Percentiles rank a stretch among this genome's conserved stretches.
Conservation (phyloP, 2,888 invertebrate species). For the Folsomia manolachei region DNA sequence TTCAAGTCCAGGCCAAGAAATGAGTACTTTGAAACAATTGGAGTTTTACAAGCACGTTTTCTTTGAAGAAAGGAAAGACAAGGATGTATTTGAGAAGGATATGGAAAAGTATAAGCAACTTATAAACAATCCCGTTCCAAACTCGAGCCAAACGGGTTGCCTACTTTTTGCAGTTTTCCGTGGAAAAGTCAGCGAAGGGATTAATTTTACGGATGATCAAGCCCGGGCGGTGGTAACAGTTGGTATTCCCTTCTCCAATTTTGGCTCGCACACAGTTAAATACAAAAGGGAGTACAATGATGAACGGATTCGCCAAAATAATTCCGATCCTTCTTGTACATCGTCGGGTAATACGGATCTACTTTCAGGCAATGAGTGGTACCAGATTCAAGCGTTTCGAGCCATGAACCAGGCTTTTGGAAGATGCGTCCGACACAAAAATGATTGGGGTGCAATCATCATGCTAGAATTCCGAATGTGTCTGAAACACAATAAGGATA, state of each 20-base stretch:
- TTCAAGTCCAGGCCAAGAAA: neutral
- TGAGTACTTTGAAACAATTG: slow-evolving; percentile 23
- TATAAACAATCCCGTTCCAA: slow-evolving; percentile 14
- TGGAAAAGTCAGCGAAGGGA: slow-evolving; percentile 46
- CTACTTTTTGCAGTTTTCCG: slow-evolving; percentile 44
- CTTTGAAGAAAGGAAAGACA: slow-evolving; percentile 30
- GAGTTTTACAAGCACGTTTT: slow-evolving; percentile 28
- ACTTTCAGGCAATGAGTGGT: slow-evolving; percentile 40
- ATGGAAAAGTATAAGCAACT: slow-evolving; percentile 27
- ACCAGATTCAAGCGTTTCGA: slow-evolving; percentile 39
- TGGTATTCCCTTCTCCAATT: slow-evolving; percentile 42
- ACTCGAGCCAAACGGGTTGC: slow-evolving; percentile 26
- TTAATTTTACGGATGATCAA: slow-evolving; percentile 47
- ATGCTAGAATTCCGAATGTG: slow-evolving; percentile 36
- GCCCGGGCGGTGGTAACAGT: slow-evolving; percentile 44
- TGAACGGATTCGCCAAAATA: neutral
- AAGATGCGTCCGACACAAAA: slow-evolving; percentile 41
- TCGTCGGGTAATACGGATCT: neutral
- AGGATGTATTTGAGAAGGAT: slow-evolving; percentile 26
- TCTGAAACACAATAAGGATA: neutral
- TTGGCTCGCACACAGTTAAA: neutral
- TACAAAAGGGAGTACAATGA: slow-evolving; percentile 36
- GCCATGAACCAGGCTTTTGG: slow-evolving; percentile 48
- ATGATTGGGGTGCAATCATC: slow-evolving; percentile 44
- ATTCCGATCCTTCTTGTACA: neutral